Evolutionary conservation across 1,140 invertebrate species (phyloP), one percentile per base, ranked within the genome.

Genomic region (Heliconius melpomene): DNA sequence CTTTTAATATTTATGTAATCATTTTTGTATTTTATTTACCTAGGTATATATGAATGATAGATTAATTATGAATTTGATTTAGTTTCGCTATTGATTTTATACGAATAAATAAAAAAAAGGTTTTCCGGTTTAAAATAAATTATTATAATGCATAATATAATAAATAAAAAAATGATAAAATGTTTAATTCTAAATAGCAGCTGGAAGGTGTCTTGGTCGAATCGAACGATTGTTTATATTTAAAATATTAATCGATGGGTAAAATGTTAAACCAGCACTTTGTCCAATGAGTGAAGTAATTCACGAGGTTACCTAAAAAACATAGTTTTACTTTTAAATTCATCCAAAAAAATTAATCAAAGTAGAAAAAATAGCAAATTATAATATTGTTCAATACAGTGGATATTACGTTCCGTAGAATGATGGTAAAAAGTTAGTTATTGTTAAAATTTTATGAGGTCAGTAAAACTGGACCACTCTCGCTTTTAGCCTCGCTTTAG

Each of bases 401-500:
- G 20, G 26, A 66, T 26, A 66, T 16, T 66, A 66, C 60, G 0
- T 26, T 26, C 60, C 23, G 60, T 23, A 66, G 16, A 29, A 5
- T 16, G 13, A 5, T 32, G 2, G 20, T 40, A 66, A 75, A 75
- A 23, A 23, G 26, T 26, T 46, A 74, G 18, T 75, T 60, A 26
- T 75, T 66, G 54, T 40, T 40, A 57, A 26, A 20, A 36, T 66
- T 75, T 66, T 75, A 23, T 72, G 52, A 38, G 52, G 54, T 74
- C 46, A 66, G 23, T 29, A 23, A 18, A 60, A 66, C 13, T 75
- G 36, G 60, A 66, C 11, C 60, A 75, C 74, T 75, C 60, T 75
- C 74, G 26, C 32, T 40, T 66, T 75, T 13, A 60, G 60, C 74
- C 74, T 75, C 29, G 74, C 74, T 38, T 60, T 66, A 75, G 54